Evolutionary conservation across 1,140 invertebrate species (phyloP), one percentile per base, ranked within the genome.

Genomic region (Galendromus occidentalis): DNA sequence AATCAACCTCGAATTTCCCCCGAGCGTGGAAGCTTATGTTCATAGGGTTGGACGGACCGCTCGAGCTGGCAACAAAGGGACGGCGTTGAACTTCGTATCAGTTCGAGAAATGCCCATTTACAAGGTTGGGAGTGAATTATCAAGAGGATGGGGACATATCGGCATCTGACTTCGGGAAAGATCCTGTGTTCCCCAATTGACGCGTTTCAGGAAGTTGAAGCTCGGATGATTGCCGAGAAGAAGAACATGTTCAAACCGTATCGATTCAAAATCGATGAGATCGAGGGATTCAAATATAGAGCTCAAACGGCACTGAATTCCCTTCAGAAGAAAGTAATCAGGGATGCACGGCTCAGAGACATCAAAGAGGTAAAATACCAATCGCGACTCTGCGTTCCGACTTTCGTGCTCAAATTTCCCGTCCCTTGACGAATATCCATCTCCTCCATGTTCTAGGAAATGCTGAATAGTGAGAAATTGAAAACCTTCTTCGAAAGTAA

Each of bases 1-100:
- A 0, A 87, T 98, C 42, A 98, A 98, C 76, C 98, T 98, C 78
- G 95, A 98, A 75, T 97, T 97, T 76, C 94, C 95, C 0, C 73
- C 81, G 0, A 85, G 87, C 74, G 81, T 88, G 0, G 85, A 83
- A 68, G 85, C 90, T 0, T 98, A 98, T 72, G 84, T 98, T 69
- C 94, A 98, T 75, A 79, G 94, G 72, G 91, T 91, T 12, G 94
- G 93, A 1, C 81, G 90, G 69, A 77, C 66, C 68, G 47, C 33
- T 65, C 64, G 70, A 66, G 17, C 66, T 78, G 88, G 86, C 68
- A 92, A 93, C 76, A 74, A 85, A 78, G 95, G 95, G 9, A 91
- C 88, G 42, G 93, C 92, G 0, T 75, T 98, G 42, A 98, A 93
- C 4, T 92, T 98, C 76, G 84, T 97, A 0, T 85, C 85, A 59